Conservation (phyloP, 2,113 vertebrate species). For the Megaceryle torquata region DNA sequence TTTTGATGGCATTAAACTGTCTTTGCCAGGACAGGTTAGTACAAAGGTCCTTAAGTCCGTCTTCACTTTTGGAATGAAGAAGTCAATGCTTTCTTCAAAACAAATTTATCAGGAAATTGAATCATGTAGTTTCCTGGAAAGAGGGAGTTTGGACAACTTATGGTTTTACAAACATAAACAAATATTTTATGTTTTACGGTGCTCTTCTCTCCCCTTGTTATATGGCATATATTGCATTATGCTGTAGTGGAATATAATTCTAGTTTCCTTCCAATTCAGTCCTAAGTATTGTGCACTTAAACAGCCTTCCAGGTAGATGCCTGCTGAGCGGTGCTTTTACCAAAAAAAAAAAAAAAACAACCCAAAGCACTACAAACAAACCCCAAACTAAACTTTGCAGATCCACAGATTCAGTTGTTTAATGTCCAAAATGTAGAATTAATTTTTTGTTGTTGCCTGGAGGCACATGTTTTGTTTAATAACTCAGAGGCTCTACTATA, state of each 20-base stretch:
- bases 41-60: not conserved
- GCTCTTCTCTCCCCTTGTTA: not conserved
- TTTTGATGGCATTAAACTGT: not conserved
- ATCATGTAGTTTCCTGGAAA: not conserved
- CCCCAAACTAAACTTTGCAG: not conserved
- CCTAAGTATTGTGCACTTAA: not conserved
- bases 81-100: not conserved
- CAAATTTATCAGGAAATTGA: not conserved
- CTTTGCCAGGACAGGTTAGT: not conserved
- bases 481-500: not conserved
- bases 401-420: not conserved
- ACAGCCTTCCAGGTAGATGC: not conserved
- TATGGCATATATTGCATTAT: accelerated
- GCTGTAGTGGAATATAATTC: not conserved
- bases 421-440: not conserved
- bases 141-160: not conserved
- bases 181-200: not conserved
- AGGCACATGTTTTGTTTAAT: not conserved
- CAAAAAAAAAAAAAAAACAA: not conserved
- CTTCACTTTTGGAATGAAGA: not conserved
- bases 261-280: not conserved
- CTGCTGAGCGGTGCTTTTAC: not conserved
- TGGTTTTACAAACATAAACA: not conserved
- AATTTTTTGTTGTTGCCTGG: not conserved
- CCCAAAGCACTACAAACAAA: not conserved